Base-by-base conservation (phyloP, 2,113 vertebrate genomes). In the Chloroceryle aenea region DNA sequence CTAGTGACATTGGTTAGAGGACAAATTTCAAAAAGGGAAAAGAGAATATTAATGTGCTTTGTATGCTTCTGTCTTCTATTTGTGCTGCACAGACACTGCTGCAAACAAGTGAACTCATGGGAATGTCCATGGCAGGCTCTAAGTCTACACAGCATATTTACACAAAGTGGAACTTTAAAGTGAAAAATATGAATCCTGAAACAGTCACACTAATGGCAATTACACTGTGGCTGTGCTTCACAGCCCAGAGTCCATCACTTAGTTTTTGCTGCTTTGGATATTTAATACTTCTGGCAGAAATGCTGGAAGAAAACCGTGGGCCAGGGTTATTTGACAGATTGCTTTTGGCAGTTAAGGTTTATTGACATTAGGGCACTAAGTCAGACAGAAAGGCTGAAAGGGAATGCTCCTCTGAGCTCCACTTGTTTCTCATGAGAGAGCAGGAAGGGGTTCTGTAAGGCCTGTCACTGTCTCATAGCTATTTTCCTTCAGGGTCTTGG, bases 21-120 rank as follows among this genome's bases (percentile, higher is more conserved):
- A 77, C 68, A 81, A 47, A 89, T 63, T 76, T 79, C 11, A 62
- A 30, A 62, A 94, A 85, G 26, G 27, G 52, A 68, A 40, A 73
- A 84, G 86, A 45, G 53, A 95, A 90, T 81, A 87, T 81, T 95
- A 74, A 34, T 42, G 7, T n/a, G 32, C 59, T 86, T 92, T 74
- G 25, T 95, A 25, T 86, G 92, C 95, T 56, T 75, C 68, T 90
- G 67, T 5, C 47, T 90, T 92, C 72, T 42, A 36, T 84, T 95
- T 78, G 20, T 63, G 59, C 76, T 88, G 45, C 52, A 67, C 38
- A 67, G 72, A 81, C 55, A 71, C 50, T 81, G 25, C 75, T 89
- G 47, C 86, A 95, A 90, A 63, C 59, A 84, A 86, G 32, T 52
- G 75, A 86, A 66, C 63, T 83, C 71, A 12, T 84, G 83, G 61